phyloP scores from a whole-genome alignment of 1,140 invertebrate species.

The Euborellia annulipes region DNA sequence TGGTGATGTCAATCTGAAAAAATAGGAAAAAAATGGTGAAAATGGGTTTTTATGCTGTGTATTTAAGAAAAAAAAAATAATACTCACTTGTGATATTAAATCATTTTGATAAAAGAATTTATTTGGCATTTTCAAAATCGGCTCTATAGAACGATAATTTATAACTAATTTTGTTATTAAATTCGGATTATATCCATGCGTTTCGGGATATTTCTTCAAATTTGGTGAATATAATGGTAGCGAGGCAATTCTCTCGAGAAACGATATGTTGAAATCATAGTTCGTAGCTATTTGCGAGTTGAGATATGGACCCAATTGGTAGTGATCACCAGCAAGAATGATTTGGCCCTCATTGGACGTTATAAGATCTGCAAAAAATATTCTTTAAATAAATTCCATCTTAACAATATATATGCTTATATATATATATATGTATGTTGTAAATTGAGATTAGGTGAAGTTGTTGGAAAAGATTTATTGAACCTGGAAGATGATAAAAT shows the following conservation, averaged over 20 bases:
- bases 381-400: too few relatives aligned
- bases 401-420: too few relatives aligned
- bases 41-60: too few relatives aligned
- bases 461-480: too few relatives aligned
- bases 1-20: too few relatives aligned
- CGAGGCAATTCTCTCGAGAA: constrained; percentile 49
- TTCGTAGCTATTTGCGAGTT: constrained; percentile 39
- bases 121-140: constrained; percentile 59
- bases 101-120: constrained; percentile 66
- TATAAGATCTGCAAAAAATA: constrained; percentile 15
- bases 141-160: constrained; percentile 64
- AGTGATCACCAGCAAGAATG: constrained; percentile 77
- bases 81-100: constrained; percentile 37
- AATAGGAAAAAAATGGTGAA: too few relatives aligned
- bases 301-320: constrained; percentile 62
- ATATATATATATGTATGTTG: too few relatives aligned
- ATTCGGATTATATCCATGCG: constrained; percentile 44
- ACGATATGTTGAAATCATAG: constrained; percentile 51
- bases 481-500: too few relatives aligned
- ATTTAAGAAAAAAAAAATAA: too few relatives aligned
- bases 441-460: too few relatives aligned
- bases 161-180: constrained; percentile 53
- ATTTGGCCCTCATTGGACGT: constrained; percentile 43
- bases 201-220: constrained; percentile 30
- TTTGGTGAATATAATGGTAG: constrained; percentile 48